phyloP scores from a whole-genome alignment of 2,113 vertebrate genomes.

The Cyphomyrus discorhynchus region DNA sequence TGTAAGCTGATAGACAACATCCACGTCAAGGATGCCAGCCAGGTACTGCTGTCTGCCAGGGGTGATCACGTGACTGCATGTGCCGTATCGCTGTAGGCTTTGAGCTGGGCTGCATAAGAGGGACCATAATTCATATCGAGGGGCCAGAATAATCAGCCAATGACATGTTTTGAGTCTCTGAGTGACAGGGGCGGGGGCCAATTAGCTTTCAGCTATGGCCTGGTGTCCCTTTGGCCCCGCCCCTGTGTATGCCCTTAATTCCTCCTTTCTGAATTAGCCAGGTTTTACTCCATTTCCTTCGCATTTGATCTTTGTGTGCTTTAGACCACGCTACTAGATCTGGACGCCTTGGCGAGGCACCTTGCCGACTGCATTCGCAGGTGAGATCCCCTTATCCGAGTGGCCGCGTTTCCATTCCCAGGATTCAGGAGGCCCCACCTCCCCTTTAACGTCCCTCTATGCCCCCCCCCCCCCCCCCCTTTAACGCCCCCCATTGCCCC shows the following conservation, averaged over 20 bases:
- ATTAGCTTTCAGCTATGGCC: background rate
- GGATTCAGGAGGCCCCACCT: no score
- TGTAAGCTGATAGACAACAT: slow-evolving; percentile 99
- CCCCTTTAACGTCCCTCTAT: background rate
- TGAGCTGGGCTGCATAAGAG: background rate
- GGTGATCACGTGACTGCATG: background rate
- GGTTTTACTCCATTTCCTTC: background rate
- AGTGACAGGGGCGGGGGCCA: background rate
- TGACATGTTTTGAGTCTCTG: background rate
- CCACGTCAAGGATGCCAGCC: slow-evolving; percentile 95
- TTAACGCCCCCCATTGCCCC: background rate
- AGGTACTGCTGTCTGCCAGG: slow-evolving; percentile 53
- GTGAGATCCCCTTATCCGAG: slow-evolving; percentile 51
- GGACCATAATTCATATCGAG: background rate
- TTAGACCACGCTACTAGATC: slow-evolving; percentile 92
- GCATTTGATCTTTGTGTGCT: slow-evolving; percentile 13
- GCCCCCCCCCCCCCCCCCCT: background rate
- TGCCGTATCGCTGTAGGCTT: background rate
- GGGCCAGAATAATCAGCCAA: background rate
- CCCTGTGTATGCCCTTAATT: background rate
- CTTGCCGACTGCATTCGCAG: slow-evolving; percentile 96
- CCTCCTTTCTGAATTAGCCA: background rate
- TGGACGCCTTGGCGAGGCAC: slow-evolving; percentile 90
- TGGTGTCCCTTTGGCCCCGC: background rate
- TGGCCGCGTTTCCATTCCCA: background rate